Evolutionary conservation across 2,888 invertebrate species (phyloP), one percentile per base, ranked within the genome.

Genomic region (Dyspetes luteomarginatus): DNA sequence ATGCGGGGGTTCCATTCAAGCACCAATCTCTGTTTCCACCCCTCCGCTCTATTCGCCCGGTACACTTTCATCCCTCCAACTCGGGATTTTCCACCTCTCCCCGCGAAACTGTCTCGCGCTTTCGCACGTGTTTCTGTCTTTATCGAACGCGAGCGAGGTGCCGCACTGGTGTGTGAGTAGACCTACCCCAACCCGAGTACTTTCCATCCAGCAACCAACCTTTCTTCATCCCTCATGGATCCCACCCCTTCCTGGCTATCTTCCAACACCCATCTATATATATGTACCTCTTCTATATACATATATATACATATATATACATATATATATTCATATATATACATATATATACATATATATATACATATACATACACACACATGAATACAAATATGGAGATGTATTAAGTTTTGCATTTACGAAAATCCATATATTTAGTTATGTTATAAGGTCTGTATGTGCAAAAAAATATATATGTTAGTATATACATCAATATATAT

Each of bases 1-100:
- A 75, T 74, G 72, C 60, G 69, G 78, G 43, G 60, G 75, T 82
- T 80, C 80, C 85, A 85, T 85, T 85, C 84, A 85, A 85, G 85
- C 75, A 62, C 58, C 67, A 60, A 22, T 58, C 80, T 67, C 65
- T 76, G 30, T 69, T 64, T 64, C 77, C 36, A 71, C 84, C 82
- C 67, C 77, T 78, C 56, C 76, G 55, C 82, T 45, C 71, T 55
- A 71, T 81, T 83, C 83, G 78, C 75, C 76, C 76, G 62, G 58
- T 24, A 52, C 52, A 67, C 81, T 77, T 79, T 58, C 79, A 67
- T 69, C 62, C 73, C 65, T 71, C 76, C 24, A 26, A 56, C 64
- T 60, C 68, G 64, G 4, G 52, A 15, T 4, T 68, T 55, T 69
- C 79, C 74, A 81, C 78, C 81, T 58, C 73, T 79, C 73, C 58